phyloP scores from a whole-genome alignment of 2,888 invertebrate species.

The Podabrus alpinus region DNA sequence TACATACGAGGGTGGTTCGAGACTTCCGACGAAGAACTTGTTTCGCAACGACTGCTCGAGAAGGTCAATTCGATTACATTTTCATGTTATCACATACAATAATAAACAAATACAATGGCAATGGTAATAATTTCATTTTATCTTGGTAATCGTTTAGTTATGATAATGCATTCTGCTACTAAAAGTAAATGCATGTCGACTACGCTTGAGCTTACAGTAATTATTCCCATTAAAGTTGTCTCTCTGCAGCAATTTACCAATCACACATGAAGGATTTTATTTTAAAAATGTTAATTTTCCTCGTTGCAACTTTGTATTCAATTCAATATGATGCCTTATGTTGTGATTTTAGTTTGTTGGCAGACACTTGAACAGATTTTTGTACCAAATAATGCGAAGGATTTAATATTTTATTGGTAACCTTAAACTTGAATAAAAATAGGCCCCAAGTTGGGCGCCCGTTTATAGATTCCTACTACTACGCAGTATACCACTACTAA shows the following conservation, averaged over 20 bases:
- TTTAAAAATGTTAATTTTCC: neutral
- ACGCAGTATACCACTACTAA: too few species aligned
- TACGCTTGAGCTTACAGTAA: neutral
- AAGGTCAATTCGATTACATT: conserved; percentile 6
- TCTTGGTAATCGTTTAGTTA: conserved; percentile 14
- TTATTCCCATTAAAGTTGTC: neutral
- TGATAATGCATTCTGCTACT: conserved; percentile 14
- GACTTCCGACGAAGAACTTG: neutral
- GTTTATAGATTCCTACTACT: too few species aligned
- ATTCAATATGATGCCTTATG: too few species aligned
- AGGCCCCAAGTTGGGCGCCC: too few species aligned
- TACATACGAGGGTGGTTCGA: neutral
- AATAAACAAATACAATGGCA: conserved; percentile 10
- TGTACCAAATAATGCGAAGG: too few species aligned
- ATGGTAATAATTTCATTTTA: conserved; percentile 11
- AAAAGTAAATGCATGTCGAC: conserved; percentile 13
- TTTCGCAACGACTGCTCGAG: neutral
- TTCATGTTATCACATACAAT: conserved; percentile 8
- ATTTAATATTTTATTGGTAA: too few species aligned
- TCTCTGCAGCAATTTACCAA: neutral
- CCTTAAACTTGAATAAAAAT: too few species aligned
- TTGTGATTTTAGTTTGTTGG: too few species aligned
- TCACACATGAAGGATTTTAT: conserved; percentile 5
- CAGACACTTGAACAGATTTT: too few species aligned
- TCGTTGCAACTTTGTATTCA: neutral